phyloP scores from a whole-genome alignment of 2,888 invertebrate genomes.

The Lissocephala sabroskyi region DNA sequence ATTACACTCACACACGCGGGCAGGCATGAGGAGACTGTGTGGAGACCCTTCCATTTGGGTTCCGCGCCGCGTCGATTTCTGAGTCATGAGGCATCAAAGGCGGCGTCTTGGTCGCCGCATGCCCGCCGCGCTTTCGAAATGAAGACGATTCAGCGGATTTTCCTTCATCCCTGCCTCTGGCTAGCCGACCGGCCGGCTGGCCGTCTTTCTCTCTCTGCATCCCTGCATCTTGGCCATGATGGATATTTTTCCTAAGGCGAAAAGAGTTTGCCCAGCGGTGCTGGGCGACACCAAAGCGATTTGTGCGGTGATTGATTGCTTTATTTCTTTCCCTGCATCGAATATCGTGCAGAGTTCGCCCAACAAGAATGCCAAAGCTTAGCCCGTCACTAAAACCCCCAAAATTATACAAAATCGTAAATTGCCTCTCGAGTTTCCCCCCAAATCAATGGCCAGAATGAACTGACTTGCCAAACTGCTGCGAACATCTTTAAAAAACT shows the following conservation, averaged over 20 bases:
- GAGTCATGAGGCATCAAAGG: conserved; percentile 63
- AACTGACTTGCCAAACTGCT: background rate
- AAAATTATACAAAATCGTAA: too few species aligned
- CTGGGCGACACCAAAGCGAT: conserved; percentile 66
- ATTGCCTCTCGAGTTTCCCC: background rate
- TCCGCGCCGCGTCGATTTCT: conserved; percentile 26
- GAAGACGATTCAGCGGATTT: conserved; percentile 61
- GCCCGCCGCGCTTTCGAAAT: conserved; percentile 37
- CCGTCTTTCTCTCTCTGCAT: too few species aligned
- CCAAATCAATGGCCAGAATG: background rate
- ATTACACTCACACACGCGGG: conserved; percentile 27
- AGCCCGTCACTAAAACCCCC: too few species aligned
- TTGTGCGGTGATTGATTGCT: conserved; percentile 59
- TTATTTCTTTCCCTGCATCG: too few species aligned
- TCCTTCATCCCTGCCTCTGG: too few species aligned
- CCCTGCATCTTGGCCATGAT: conserved; percentile 47
- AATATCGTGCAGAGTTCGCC: too few species aligned
- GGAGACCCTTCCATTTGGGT: background rate
- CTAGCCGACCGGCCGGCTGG: too few species aligned
- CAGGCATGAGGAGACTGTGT: background rate
- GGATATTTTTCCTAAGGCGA: conserved; percentile 66
- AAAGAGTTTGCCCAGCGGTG: conserved; percentile 66
- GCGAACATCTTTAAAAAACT: conserved; percentile 52
- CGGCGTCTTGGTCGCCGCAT: conserved; percentile 59
- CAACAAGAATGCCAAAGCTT: too few species aligned